phyloP scores from a whole-genome alignment of 1,140 invertebrate genomes.

The Leptinotarsa defecta region DNA sequence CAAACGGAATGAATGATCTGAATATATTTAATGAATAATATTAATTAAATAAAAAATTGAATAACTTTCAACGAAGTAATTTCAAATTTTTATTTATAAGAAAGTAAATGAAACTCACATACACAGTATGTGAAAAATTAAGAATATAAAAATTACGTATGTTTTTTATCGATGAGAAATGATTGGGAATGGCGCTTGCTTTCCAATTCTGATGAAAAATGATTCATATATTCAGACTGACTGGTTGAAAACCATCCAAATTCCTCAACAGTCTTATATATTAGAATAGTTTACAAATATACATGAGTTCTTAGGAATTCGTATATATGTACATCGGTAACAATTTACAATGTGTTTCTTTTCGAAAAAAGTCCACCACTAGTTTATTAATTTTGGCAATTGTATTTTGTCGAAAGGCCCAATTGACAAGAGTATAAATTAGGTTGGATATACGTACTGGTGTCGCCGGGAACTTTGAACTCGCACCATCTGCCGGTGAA shows the following conservation, averaged over 20 bases:
- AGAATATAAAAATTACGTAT: constrained; percentile 14
- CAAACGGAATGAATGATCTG: background rate
- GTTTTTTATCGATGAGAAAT: background rate
- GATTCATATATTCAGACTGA: constrained; percentile 13
- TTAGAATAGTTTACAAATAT: constrained; percentile 50
- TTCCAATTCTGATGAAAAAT: constrained; percentile 34
- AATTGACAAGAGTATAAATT: constrained; percentile 46
- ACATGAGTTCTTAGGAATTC: constrained; percentile 40
- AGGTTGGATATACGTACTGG: constrained; percentile 51
- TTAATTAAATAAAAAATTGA: no score
- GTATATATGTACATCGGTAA: constrained; percentile 45
- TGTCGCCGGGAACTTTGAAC: constrained; percentile 66
- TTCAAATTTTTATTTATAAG: constrained; percentile 25
- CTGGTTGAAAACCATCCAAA: constrained; percentile 30
- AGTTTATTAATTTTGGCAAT: constrained; percentile 36
- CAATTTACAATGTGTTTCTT: constrained; percentile 37
- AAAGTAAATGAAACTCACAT: constrained; percentile 35
- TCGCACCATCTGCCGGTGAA: constrained; percentile 83
- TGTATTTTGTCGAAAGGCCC: constrained; percentile 48
- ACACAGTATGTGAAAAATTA: constrained; percentile 38
- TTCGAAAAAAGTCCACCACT: constrained; percentile 28
- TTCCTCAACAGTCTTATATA: constrained; percentile 51
- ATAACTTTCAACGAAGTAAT: background rate
- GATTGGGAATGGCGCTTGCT: background rate
- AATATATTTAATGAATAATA: no score